These are phyloP conservation scores for Smittia sp. DNA, from an alignment of 2,888 invertebrate species.

Conservation along the genomic window DNA sequence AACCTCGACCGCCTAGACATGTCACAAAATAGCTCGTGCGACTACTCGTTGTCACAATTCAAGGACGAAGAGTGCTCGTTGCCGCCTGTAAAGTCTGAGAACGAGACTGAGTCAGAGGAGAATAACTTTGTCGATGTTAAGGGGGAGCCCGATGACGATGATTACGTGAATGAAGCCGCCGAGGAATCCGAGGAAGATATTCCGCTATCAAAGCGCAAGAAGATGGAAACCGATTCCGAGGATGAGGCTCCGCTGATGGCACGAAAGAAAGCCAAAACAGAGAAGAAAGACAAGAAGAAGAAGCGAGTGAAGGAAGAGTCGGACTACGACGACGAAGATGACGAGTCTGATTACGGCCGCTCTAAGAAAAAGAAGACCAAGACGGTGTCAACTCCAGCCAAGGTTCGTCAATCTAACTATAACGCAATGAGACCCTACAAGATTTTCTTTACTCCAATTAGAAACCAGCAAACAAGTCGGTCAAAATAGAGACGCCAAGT, in stretches of 20 bases:
- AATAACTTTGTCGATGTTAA: slow-evolving; percentile 47
- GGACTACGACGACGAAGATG: slow-evolving; percentile 60
- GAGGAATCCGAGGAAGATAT: slow-evolving; percentile 45
- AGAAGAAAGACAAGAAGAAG: slow-evolving; percentile 57
- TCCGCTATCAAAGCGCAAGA: slow-evolving; percentile 53
- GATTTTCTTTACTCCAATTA: slow-evolving; percentile 35
- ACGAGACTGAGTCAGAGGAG: slow-evolving; percentile 50
- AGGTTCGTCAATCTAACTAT: slow-evolving; percentile 44
- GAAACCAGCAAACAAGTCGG: slow-evolving; percentile 48
- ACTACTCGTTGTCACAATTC: slow-evolving; percentile 69
- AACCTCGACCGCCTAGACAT: slow-evolving; percentile 50
- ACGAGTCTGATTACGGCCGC: slow-evolving; percentile 58
- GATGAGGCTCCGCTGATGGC: slow-evolving; percentile 67
- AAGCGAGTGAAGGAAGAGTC: slow-evolving; percentile 54
- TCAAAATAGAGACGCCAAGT: slow-evolving; percentile 49
- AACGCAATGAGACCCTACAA: too few species aligned
- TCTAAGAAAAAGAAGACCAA: slow-evolving; percentile 57
- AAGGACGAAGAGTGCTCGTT: slow-evolving; percentile 56
- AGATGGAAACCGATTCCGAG: slow-evolving; percentile 59
- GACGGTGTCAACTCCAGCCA: slow-evolving; percentile 46
- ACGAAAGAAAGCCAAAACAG: slow-evolving; percentile 66
- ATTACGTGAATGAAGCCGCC: slow-evolving; percentile 49
- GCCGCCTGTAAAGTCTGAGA: slow-evolving; percentile 55
- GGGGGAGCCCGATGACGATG: slow-evolving; percentile 57
- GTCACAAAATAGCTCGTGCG: slow-evolving; percentile 66